These are phyloP conservation scores for Salvator merianae DNA, from an alignment of 2,113 vertebrate species.

Conservation along the genomic window DNA sequence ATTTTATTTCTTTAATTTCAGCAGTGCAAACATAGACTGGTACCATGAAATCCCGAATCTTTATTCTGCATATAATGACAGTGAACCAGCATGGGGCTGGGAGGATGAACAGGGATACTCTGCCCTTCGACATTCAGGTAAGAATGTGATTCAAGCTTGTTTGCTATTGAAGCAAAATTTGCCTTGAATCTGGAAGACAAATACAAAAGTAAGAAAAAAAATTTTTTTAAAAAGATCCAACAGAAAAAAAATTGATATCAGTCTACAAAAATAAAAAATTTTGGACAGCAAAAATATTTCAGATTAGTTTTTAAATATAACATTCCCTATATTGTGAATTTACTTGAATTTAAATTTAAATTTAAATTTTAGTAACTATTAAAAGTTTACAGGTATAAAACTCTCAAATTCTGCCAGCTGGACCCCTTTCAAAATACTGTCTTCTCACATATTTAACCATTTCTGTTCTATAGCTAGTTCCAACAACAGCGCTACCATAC, in stretches of 20 bases:
- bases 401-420: too few relatives aligned
- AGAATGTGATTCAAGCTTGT: fast-evolving
- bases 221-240: too few relatives aligned
- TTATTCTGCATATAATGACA: slow-evolving; percentile 75
- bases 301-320: not conserved
- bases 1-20: slow-evolving; percentile 40
- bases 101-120: slow-evolving; percentile 92
- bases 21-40: slow-evolving; percentile 80
- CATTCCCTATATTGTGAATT: not conserved
- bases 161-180: too few relatives aligned
- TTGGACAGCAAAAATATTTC: not conserved
- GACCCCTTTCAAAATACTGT: too few relatives aligned
- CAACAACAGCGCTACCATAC: too few relatives aligned
- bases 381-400: too few relatives aligned
- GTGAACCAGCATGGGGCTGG: slow-evolving; percentile 81
- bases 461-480: too few relatives aligned
- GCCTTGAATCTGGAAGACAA: not conserved
- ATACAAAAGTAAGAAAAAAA: not conserved
- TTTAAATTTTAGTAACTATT: too few relatives aligned
- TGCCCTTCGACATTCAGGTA: slow-evolving; percentile 92
- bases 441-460: too few relatives aligned
- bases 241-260: not conserved
- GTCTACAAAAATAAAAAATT: not conserved
- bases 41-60: slow-evolving; percentile 76
- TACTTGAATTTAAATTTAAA: too few relatives aligned